A percentile compares a stretch with the other conserved stretches of the same genome.
phyloP scores from a whole-genome alignment of 1,140 invertebrate species.

The Subanguina moxae region DNA sequence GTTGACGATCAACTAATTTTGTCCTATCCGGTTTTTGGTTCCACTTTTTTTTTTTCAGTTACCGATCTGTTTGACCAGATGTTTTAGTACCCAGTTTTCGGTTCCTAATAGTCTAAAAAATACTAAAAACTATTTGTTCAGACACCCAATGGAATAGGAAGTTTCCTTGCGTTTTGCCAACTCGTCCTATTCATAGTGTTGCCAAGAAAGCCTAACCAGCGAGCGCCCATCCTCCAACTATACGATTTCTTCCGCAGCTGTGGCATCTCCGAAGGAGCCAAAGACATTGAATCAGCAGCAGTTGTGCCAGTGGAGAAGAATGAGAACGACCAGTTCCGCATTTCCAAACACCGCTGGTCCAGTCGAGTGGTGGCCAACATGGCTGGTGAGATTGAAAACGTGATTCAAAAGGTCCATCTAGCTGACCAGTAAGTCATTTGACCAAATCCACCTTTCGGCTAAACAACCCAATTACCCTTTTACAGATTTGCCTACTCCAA shows the following conservation, averaged over 20 bases:
- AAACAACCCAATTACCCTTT: constrained; percentile 10
- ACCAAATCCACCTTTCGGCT: not conserved
- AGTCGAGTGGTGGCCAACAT: constrained; percentile 38
- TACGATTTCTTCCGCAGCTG: constrained; percentile 34
- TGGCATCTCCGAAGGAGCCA: constrained; percentile 10
- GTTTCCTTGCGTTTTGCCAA: constrained; percentile 51
- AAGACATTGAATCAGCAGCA: constrained; percentile 42
- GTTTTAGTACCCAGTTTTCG: not conserved
- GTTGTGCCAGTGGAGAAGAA: constrained; percentile 46
- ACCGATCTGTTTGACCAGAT: not conserved
- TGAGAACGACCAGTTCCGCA: constrained; percentile 20
- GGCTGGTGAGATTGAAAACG: constrained; percentile 45
- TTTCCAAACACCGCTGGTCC: constrained; percentile 48
- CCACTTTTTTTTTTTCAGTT: not conserved
- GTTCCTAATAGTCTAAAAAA: too few relatives aligned
- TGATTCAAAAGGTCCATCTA: constrained; percentile 48
- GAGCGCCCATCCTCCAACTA: constrained; percentile 45
- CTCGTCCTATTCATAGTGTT: constrained; percentile 54
- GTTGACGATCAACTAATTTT: too few relatives aligned
- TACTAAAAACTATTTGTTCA: constrained; percentile 14
- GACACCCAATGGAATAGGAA: constrained; percentile 56
- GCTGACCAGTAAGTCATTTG: constrained; percentile 40
- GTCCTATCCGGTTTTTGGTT: too few relatives aligned
- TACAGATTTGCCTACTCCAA: constrained; percentile 16
- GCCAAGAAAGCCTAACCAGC: constrained; percentile 54